Evolutionary conservation across 30 jellyfish, hydroid and myxozoan species (phyloP).

Genomic region (Haliclystus octoradiatus): DNA sequence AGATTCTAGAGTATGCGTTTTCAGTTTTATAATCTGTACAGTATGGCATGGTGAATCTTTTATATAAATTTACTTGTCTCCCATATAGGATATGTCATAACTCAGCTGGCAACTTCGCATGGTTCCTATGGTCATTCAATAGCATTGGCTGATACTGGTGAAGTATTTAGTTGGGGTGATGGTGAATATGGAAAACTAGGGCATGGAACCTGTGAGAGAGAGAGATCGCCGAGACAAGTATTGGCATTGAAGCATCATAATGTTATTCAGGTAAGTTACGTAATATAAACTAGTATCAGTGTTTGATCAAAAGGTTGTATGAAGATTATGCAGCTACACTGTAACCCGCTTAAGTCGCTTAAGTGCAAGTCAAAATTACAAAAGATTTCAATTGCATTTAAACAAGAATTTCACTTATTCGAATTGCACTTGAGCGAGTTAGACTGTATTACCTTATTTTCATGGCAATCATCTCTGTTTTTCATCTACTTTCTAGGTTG

Average conservation of each 20-base stretch:
- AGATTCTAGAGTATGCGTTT: neutral
- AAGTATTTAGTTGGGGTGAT: constrained; percentile 97
- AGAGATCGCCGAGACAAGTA: constrained; percentile 75
- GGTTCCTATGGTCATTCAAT: constrained; percentile 86
- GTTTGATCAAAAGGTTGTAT: neutral
- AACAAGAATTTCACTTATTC: too few species aligned
- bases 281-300: neutral
- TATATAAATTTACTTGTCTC: neutral
- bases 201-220: constrained; percentile 84
- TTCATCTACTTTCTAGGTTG: constrained; percentile 39
- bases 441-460: neutral
- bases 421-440: too few species aligned
- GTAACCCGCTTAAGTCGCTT: too few species aligned
- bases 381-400: too few species aligned
- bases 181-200: constrained; percentile 96
- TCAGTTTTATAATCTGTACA: constrained; percentile 3
- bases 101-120: constrained; percentile 76
- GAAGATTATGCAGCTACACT: neutral
- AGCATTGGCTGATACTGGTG: constrained; percentile 93
- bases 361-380: too few species aligned
- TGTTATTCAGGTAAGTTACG: constrained; percentile 63
- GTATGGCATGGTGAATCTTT: too few species aligned
- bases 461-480: neutral
- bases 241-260: constrained; percentile 64
- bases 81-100: constrained; percentile 50